phyloP scores from a whole-genome alignment of 37 sponge, comb jelly and placozoan genomes.

The Bolinopsis microptera region DNA sequence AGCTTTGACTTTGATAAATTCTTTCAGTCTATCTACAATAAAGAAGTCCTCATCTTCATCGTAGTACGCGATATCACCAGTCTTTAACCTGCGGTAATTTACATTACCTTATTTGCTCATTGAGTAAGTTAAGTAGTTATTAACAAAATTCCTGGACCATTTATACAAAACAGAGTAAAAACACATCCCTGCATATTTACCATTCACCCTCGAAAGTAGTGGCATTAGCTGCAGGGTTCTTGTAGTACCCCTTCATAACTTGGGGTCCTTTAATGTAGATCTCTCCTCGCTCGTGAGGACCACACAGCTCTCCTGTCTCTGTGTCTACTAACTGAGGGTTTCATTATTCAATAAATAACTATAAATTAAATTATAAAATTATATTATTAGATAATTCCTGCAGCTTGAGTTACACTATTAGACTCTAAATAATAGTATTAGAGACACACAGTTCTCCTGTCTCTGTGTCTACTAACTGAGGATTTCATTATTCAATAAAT shows the following conservation, averaged over 20 bases:
- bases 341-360: too few species aligned
- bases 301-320: slow-evolving; percentile 60
- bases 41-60: slow-evolving; percentile 81
- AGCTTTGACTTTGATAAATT: slow-evolving; percentile 93
- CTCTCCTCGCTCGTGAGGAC: slow-evolving; percentile 75
- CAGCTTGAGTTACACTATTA: too few species aligned
- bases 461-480: slow-evolving; percentile 25
- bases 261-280: slow-evolving; percentile 79
- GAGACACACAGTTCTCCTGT: slow-evolving; percentile 51
- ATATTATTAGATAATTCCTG: too few species aligned
- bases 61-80: slow-evolving; percentile 70
- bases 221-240: slow-evolving; percentile 39
- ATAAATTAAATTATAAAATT: too few species aligned
- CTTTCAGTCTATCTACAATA: slow-evolving; percentile 87
- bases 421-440: not conserved
- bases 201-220: slow-evolving; percentile 37
- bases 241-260: slow-evolving; percentile 83
- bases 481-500: too few species aligned
- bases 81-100: slow-evolving; percentile 5
- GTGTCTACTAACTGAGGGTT: slow-evolving; percentile 33
- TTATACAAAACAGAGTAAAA: too few species aligned
- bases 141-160: too few species aligned
- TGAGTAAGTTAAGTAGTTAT: too few species aligned
- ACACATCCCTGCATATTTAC: too few species aligned
- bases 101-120: too few species aligned